phyloP scores from a whole-genome alignment of 2,888 invertebrate species.

The Campoplex capitator region DNA sequence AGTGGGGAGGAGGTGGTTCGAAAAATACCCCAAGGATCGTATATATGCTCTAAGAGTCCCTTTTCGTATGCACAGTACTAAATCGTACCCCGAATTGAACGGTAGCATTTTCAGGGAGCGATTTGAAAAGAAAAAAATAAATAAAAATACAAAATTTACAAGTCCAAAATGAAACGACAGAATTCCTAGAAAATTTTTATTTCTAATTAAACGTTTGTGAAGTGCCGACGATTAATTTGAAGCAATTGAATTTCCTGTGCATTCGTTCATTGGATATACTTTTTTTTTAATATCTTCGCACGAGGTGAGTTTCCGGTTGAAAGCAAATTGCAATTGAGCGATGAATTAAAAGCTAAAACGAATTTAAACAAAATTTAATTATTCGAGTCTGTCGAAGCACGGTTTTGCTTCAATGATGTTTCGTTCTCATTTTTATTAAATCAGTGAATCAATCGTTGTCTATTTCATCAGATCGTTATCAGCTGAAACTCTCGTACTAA shows the following conservation, averaged over 20 bases:
- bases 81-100: conserved; percentile 78
- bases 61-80: conserved; percentile 81
- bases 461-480: background rate
- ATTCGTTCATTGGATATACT: conserved; percentile 27
- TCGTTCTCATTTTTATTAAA: background rate
- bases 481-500: background rate
- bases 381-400: too few relatives aligned
- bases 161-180: conserved; percentile 33
- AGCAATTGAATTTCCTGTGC: conserved; percentile 12
- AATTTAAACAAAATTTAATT: too few relatives aligned
- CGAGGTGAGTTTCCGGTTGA: conserved; percentile 46
- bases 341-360: too few relatives aligned
- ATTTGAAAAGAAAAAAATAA: background rate
- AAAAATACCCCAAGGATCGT: conserved; percentile 79
- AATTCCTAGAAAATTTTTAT: conserved; percentile 14
- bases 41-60: conserved; percentile 81
- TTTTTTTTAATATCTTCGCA: conserved; percentile 3
- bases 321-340: background rate
- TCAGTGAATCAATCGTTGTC: background rate
- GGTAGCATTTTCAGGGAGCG: conserved; percentile 46
- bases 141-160: background rate
- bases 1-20: conserved; percentile 73
- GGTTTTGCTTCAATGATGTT: background rate
- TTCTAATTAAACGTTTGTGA: conserved; percentile 1
- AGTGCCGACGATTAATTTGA: conserved; percentile 26